Conservation (phyloP, 2,888 invertebrate species). For the Hypercompe scribonia region DNA sequence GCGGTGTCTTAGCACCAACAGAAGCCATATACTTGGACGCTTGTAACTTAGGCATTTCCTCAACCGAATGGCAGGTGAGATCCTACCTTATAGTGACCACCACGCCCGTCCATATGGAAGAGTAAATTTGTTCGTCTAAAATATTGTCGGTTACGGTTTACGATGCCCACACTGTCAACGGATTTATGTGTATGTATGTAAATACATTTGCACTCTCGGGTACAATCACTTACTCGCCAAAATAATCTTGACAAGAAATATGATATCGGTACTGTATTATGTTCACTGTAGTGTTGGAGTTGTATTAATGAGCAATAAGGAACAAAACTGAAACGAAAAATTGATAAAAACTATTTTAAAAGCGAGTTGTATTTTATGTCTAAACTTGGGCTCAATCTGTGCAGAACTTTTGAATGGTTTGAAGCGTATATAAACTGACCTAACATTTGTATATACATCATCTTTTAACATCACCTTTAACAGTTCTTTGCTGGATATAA, state of each 20-base stretch:
- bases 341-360: no score
- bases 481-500: no score
- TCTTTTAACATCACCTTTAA: no score
- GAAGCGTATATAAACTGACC: no score
- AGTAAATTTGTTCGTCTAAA: conserved; percentile 76
- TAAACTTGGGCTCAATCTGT: no score
- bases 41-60: conserved; percentile 47
- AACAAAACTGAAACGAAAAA: no score
- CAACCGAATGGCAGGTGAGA: conserved; percentile 79
- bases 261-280: no score
- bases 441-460: no score
- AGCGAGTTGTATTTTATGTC: no score
- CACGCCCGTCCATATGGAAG: conserved; percentile 81
- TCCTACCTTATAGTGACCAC: conserved; percentile 78
- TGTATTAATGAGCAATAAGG: no score
- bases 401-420: no score
- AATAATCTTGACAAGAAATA: background rate
- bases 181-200: conserved; percentile 41
- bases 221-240: conserved; percentile 2
- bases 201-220: conserved; percentile 30
- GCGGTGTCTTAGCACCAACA: background rate
- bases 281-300: no score
- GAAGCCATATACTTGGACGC: conserved; percentile 14
- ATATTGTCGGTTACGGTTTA: conserved; percentile 66
- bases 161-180: conserved; percentile 67